These are phyloP conservation scores for Amphipoea oculea DNA, from an alignment of 2,888 invertebrate genomes.

Conservation along the genomic window DNA sequence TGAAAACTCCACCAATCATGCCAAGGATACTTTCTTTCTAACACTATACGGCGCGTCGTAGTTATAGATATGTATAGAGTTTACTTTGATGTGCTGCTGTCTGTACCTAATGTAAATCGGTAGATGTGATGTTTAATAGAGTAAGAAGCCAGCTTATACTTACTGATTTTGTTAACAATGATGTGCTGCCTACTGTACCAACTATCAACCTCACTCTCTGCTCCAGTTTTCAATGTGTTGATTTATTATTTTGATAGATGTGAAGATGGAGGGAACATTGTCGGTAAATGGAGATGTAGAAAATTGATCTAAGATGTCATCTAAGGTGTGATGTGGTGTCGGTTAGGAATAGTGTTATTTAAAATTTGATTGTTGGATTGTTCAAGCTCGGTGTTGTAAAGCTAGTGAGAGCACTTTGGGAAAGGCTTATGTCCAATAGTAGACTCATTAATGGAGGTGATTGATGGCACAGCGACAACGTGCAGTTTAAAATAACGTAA, in stretches of 20 bases:
- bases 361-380: background rate
- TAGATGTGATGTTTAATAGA: no score
- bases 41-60: no score
- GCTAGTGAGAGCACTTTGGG: background rate
- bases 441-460: background rate
- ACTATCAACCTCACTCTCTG: constrained; percentile 30
- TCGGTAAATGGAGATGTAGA: background rate
- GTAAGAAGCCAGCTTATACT: background rate
- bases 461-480: background rate
- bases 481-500: background rate
- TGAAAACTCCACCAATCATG: no score
- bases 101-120: no score
- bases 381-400: background rate
- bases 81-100: no score
- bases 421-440: background rate
- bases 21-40: no score
- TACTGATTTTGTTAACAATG: background rate
- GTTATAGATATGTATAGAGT: no score
- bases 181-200: background rate
- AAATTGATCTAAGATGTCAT: background rate
- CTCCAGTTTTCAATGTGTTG: constrained; percentile 54
- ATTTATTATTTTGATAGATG: constrained; percentile 58
- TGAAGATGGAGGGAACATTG: background rate
- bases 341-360: background rate
- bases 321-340: background rate